Conservation (phyloP, 2,888 invertebrate genomes). For the Teinopalpus imperialis region DNA sequence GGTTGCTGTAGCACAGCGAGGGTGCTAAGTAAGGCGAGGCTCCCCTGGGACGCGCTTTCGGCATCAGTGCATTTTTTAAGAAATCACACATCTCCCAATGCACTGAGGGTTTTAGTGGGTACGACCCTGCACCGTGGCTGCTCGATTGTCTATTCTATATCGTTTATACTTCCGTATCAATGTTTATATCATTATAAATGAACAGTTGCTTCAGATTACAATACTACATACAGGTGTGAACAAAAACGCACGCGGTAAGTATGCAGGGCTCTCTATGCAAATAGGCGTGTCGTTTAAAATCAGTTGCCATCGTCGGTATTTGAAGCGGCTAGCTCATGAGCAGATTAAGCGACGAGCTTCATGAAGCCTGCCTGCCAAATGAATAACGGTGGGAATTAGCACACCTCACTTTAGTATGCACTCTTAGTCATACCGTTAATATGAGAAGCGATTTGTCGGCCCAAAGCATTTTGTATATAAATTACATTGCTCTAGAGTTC, state of each 20-base stretch:
- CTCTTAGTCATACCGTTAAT: constrained; percentile 10
- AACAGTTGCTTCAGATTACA: too few relatives aligned
- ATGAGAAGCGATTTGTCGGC: too few relatives aligned
- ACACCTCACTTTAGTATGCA: constrained; percentile 23
- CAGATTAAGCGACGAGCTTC: constrained; percentile 32
- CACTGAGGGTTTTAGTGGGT: too few relatives aligned
- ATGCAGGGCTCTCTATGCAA: constrained; percentile 3
- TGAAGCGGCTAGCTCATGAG: constrained; percentile 4
- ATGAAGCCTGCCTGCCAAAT: constrained; percentile 35
- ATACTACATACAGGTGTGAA: constrained; percentile 14
- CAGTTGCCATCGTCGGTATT: not conserved
- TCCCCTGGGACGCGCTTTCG: too few relatives aligned
- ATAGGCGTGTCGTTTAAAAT: not conserved
- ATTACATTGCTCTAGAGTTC: not conserved
- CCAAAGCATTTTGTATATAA: constrained; percentile 2
- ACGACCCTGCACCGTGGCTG: too few relatives aligned
- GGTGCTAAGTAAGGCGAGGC: too few relatives aligned
- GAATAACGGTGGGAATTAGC: constrained; percentile 57
- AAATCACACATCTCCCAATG: too few relatives aligned
- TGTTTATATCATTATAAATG: too few relatives aligned
- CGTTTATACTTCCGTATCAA: too few relatives aligned
- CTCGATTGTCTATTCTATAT: too few relatives aligned
- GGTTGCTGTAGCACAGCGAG: too few relatives aligned
- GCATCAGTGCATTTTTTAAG: too few relatives aligned
- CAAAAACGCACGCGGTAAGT: constrained; percentile 5